Conservation (phyloP, 30 jellyfish, hydroid and myxozoan species). For the Sanderia malayensis region DNA sequence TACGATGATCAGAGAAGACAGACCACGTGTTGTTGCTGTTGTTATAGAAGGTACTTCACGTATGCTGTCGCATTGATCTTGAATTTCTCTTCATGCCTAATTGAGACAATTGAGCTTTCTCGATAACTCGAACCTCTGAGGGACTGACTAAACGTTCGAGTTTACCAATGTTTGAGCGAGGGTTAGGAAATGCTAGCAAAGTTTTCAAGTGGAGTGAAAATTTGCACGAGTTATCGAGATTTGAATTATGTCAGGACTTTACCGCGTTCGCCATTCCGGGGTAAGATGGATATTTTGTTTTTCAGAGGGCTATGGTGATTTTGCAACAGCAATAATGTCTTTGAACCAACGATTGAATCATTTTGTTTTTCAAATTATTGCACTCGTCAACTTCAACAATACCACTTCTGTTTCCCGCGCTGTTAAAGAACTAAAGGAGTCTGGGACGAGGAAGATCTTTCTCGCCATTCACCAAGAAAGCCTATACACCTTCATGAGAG, state of each 20-base stretch:
- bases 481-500: constrained; percentile 41
- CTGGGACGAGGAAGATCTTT: constrained; percentile 55
- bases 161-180: too few species aligned
- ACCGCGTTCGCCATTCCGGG: too few species aligned
- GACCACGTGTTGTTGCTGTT: constrained; percentile 66
- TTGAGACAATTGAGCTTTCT: too few species aligned
- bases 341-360: constrained; percentile 38
- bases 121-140: too few species aligned
- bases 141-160: too few species aligned
- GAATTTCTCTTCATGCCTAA: too few species aligned
- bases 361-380: constrained; percentile 55
- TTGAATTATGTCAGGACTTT: too few species aligned
- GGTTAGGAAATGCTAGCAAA: too few species aligned
- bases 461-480: constrained; percentile 54
- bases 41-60: constrained; percentile 54
- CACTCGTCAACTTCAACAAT: constrained; percentile 47
- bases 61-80: too few species aligned
- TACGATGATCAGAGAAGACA: constrained; percentile 55
- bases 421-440: constrained; percentile 47
- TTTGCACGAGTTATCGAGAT: too few species aligned
- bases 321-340: constrained; percentile 64
- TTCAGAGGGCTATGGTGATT: constrained; percentile 50
- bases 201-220: too few species aligned
- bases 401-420: constrained; percentile 28
- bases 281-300: too few species aligned